A percentile compares a stretch with the other conserved stretches of the same genome.
Evolutionary conservation across 2,113 vertebrate genomes (phyloP).

Genomic region (Theristicus caerulescens): DNA sequence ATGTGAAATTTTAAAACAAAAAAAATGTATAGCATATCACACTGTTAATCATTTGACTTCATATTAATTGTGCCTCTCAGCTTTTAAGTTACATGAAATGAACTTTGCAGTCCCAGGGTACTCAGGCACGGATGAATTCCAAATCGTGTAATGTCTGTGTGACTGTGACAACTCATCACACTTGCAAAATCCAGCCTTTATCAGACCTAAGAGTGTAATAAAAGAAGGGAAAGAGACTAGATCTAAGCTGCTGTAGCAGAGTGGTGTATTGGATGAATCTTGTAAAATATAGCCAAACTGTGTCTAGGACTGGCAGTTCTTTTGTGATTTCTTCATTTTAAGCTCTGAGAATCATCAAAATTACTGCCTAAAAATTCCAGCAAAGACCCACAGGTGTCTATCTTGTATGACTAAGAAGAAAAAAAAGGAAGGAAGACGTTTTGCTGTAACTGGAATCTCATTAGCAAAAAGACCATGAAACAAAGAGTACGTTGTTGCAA

Average conservation of each 20-base stretch:
- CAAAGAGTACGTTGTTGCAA: not conserved
- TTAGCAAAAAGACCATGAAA: not conserved
- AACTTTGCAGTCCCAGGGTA: not conserved
- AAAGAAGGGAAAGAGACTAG: not conserved
- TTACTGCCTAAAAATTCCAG: not conserved
- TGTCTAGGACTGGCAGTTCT: not conserved
- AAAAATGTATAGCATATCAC: not conserved
- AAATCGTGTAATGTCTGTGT: not conserved
- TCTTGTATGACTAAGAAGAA: not conserved
- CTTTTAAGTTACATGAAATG: not conserved
- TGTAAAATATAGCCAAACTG: not conserved
- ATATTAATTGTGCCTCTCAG: not conserved
- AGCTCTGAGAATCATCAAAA: not conserved
- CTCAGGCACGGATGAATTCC: not conserved
- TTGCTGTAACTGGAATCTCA: not conserved
- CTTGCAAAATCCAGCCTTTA: not conserved
- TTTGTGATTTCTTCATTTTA: not conserved
- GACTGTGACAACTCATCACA: not conserved
- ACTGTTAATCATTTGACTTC: not conserved
- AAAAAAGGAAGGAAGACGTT: not conserved
- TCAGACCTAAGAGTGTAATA: not conserved
- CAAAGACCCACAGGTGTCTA: not conserved
- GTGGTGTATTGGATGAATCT: not conserved
- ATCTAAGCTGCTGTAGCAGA: not conserved
- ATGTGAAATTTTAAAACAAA: not conserved